Percentiles rank a stretch among this genome's conserved stretches.
phyloP scores from a whole-genome alignment of 1,140 invertebrate genomes.

The Caenorhabditis inopinata region DNA sequence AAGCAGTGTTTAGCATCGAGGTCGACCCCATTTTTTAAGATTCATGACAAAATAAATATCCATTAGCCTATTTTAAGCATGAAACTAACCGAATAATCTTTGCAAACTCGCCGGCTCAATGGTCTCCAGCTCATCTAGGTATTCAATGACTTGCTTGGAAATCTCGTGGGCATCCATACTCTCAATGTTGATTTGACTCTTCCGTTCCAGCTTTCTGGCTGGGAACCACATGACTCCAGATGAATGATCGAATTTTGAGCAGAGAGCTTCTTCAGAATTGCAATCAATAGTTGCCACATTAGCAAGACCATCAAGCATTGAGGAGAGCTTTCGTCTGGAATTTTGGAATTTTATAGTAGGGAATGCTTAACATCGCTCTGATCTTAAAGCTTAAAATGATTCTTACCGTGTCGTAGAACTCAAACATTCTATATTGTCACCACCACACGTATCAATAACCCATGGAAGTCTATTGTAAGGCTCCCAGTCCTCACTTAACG shows the following conservation, averaged over 20 bases:
- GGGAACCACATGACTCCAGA: slow-evolving; percentile 70
- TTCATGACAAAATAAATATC: too few relatives aligned
- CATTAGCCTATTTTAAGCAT: too few relatives aligned
- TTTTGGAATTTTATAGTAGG: background rate
- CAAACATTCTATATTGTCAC: slow-evolving; percentile 51
- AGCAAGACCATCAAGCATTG: slow-evolving; percentile 70
- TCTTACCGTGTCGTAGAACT: slow-evolving; percentile 41
- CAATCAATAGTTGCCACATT: slow-evolving; percentile 71
- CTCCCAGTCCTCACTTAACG: slow-evolving; percentile 55
- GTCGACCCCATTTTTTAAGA: too few relatives aligned
- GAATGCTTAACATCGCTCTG: background rate
- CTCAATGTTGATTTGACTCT: background rate
- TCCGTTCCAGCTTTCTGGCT: slow-evolving; percentile 62
- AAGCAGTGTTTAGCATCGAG: too few relatives aligned
- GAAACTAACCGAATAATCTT: slow-evolving; percentile 11
- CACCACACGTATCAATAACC: slow-evolving; percentile 61
- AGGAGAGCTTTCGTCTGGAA: slow-evolving; percentile 52
- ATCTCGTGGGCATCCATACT: slow-evolving; percentile 69
- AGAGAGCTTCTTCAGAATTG: slow-evolving; percentile 67
- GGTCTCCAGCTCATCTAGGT: slow-evolving; percentile 63
- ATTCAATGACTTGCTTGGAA: slow-evolving; percentile 70
- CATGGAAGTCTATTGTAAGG: slow-evolving; percentile 51
- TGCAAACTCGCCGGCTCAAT: slow-evolving; percentile 44
- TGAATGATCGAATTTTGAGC: slow-evolving; percentile 67
- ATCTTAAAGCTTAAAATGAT: background rate